Percentiles rank a stretch among this genome's conserved stretches.
phyloP scores from a whole-genome alignment of 2,888 invertebrate species.

The Platycnemis pennipes region DNA sequence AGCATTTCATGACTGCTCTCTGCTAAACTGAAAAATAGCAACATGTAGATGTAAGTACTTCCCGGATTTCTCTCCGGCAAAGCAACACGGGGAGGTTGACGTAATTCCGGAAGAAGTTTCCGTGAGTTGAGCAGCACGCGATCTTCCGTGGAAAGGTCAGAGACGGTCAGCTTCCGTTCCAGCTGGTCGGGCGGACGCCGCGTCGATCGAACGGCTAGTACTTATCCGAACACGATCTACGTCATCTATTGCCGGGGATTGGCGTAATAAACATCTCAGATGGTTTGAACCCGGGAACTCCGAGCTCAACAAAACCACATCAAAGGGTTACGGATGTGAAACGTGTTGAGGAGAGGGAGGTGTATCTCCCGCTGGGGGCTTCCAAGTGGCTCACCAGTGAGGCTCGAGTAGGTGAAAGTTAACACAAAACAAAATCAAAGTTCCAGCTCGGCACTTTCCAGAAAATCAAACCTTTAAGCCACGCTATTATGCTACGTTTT shows the following conservation, averaged over 20 bases:
- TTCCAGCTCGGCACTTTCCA: no score
- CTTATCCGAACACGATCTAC: background rate
- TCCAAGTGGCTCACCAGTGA: no score
- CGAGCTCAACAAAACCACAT: no score
- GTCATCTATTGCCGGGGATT: background rate
- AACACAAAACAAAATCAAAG: no score
- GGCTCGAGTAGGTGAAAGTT: no score
- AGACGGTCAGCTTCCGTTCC: background rate
- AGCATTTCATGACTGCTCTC: background rate
- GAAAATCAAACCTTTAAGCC: no score
- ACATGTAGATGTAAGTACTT: background rate
- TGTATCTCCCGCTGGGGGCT: background rate
- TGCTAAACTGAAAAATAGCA: background rate
- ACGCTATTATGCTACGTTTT: no score
- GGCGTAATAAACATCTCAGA: background rate
- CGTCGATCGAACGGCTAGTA: background rate
- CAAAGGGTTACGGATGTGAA: background rate
- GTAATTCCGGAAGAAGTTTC: background rate
- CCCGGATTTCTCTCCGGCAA: background rate
- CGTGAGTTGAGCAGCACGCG: background rate
- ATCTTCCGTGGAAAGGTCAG: conserved; percentile 14
- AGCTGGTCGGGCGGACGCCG: background rate
- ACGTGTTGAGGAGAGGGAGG: background rate
- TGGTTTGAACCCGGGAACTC: no score
- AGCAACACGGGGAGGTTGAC: background rate